phyloP scores from a whole-genome alignment of 2,797 vertebrate species.

The Sebastes nivosus region DNA sequence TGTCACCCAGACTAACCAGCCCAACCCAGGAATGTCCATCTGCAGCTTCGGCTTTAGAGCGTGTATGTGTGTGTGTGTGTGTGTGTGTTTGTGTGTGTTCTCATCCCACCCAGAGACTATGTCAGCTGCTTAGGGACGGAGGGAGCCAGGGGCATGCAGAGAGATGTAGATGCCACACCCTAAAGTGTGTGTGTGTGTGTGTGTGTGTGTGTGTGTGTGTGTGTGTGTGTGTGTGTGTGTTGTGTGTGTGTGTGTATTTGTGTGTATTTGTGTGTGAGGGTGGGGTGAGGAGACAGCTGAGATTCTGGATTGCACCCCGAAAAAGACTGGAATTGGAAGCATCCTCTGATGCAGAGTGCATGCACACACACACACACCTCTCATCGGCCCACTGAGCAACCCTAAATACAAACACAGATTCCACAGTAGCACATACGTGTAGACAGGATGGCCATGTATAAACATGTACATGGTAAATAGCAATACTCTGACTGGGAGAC shows the following conservation, averaged over 20 bases:
- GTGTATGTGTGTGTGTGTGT: not conserved
- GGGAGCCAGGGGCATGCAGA: conserved; percentile 59
- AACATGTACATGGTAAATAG: conserved; percentile 50
- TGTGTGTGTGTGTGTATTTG: conserved; percentile 21
- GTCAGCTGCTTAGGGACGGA: conserved; percentile 71
- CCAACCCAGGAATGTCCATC: conserved; percentile 80
- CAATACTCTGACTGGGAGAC: not conserved
- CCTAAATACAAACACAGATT: conserved; percentile 70
- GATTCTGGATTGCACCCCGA: conserved; percentile 78
- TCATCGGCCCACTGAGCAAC: conserved; percentile 21
- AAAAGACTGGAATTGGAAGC: conserved; percentile 83
- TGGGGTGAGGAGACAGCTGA: conserved; percentile 80
- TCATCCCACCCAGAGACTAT: conserved; percentile 60
- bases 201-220: conserved; percentile 34
- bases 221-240: conserved; percentile 32
- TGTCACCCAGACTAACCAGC: conserved; percentile 75
- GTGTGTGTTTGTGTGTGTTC: conserved; percentile 24
- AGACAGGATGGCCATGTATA: conserved; percentile 45
- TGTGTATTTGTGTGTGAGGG: conserved; percentile 47
- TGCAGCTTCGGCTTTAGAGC: conserved; percentile 61
- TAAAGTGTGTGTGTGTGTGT: conserved; percentile 35
- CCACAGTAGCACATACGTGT: conserved; percentile 60
- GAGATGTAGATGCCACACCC: conserved; percentile 78
- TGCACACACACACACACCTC: conserved; percentile 26
- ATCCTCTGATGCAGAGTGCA: conserved; percentile 63